These are phyloP conservation scores for Lethenteron reissneri DNA, from an alignment of 2,113 vertebrate species.

Conservation along the genomic window DNA sequence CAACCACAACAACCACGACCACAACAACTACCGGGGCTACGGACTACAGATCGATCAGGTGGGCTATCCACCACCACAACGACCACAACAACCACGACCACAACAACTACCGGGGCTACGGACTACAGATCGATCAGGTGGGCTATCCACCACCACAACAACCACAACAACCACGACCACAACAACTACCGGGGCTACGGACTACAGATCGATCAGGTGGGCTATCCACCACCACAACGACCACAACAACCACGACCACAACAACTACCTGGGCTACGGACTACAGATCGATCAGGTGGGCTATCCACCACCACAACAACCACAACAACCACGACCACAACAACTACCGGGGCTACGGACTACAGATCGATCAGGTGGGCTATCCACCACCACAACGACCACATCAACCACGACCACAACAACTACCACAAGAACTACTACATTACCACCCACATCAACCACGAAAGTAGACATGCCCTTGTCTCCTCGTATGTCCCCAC, in stretches of 20 bases:
- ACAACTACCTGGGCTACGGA: no score
- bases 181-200: not conserved
- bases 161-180: not conserved
- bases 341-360: conserved; percentile 53
- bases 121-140: conserved; percentile 93
- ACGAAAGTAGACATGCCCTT: not conserved
- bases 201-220: no score
- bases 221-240: not conserved
- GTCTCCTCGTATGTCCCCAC: no score
- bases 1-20: conserved; percentile 10
- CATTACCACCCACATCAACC: not conserved
- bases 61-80: conserved; percentile 9
- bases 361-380: conserved; percentile 85
- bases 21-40: conserved; percentile 45
- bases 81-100: conserved; percentile 10
- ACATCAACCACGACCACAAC: not conserved
- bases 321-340: not conserved
- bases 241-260: not conserved
- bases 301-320: not conserved
- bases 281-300: no score
- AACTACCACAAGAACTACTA: not conserved
- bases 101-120: conserved; percentile 51
- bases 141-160: not conserved
- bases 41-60: conserved; percentile 96
- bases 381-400: not conserved